Evolutionary conservation across 2,888 invertebrate species (phyloP).

Genomic region (Dinocampus coccinellae): DNA sequence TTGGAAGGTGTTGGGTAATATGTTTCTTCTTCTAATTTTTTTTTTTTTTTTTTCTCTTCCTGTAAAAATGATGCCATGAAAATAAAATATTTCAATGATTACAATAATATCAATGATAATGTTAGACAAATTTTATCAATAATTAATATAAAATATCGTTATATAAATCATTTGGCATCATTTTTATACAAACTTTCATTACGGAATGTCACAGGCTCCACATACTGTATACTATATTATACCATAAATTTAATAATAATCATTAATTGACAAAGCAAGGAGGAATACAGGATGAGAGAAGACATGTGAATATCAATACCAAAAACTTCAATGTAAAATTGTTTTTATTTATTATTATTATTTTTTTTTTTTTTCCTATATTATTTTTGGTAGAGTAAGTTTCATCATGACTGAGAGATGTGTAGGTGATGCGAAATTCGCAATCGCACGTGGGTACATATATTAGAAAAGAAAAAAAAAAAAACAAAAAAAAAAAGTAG

Average conservation of each 20-base stretch:
- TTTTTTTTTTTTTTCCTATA: not conserved
- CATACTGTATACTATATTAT: not conserved
- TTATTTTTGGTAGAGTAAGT: conserved; percentile 10
- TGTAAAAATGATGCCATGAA: not conserved
- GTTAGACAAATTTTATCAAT: not conserved
- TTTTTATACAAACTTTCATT: not conserved
- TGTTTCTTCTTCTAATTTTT: too few relatives aligned
- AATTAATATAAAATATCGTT: not conserved
- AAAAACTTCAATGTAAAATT: conserved; percentile 1
- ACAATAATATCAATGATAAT: conserved; percentile 19
- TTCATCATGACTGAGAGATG: not conserved
- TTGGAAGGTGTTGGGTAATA: conserved; percentile 63
- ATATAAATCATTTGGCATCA: not conserved
- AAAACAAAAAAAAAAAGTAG: not conserved
- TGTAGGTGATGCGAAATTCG: not conserved
- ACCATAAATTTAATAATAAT: too few relatives aligned
- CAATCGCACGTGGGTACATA: not conserved
- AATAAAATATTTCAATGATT: too few relatives aligned
- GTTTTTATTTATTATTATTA: not conserved
- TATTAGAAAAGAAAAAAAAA: not conserved
- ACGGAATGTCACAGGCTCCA: conserved; percentile 5
- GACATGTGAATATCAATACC: not conserved
- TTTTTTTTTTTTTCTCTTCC: conserved; percentile 1
- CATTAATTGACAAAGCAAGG: conserved; percentile 9
- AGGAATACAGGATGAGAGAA: not conserved